Evolutionary conservation across 1,140 invertebrate species (phyloP).

Genomic region (Triops longicaudatus): DNA sequence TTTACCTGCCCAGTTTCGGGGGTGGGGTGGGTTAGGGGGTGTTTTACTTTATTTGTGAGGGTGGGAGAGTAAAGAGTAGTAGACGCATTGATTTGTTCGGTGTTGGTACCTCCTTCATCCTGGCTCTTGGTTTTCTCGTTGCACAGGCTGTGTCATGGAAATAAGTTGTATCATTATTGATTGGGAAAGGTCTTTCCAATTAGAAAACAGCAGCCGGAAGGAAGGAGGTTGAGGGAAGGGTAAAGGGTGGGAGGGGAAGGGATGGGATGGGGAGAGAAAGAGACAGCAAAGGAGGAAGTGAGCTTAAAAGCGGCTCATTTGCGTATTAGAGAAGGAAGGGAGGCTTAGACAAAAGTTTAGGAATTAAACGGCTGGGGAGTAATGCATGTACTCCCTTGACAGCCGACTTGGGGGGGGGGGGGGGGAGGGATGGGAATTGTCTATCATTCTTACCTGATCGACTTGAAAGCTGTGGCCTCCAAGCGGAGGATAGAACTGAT

Average conservation of each 20-base stretch:
- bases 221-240: not conserved
- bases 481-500: too few relatives aligned
- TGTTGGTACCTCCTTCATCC: not conserved
- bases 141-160: not conserved
- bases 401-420: too few relatives aligned
- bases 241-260: not conserved
- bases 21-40: too few relatives aligned
- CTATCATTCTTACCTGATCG: constrained; percentile 7
- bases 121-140: not conserved
- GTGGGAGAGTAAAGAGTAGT: not conserved
- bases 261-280: not conserved
- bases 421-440: not conserved
- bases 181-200: not conserved
- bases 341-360: not conserved
- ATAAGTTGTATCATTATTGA: constrained; percentile 13
- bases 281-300: too few relatives aligned
- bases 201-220: constrained; percentile 2
- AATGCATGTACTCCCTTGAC: not conserved
- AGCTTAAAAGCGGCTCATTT: not conserved
- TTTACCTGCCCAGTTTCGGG: not conserved
- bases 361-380: not conserved
- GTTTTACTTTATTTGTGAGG: too few relatives aligned
- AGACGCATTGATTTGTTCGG: not conserved
- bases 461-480: not conserved
- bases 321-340: not conserved